phyloP scores from a whole-genome alignment of 2,888 invertebrate species.

The Eudemis profundana region DNA sequence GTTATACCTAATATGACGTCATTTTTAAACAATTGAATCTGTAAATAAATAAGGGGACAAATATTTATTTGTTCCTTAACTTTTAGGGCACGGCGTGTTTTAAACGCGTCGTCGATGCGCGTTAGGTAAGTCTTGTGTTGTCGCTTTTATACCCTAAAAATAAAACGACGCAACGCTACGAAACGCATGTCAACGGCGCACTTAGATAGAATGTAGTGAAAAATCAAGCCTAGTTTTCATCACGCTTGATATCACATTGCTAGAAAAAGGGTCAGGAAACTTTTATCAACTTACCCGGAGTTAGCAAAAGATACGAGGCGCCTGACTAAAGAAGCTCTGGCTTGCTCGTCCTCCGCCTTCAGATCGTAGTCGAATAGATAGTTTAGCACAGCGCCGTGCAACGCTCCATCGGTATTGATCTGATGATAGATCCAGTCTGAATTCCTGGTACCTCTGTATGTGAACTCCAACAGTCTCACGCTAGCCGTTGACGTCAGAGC shows the following conservation, averaged over 20 bases:
- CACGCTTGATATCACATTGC: background rate
- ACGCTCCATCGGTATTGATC: constrained; percentile 66
- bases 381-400: constrained; percentile 70
- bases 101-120: too few species aligned
- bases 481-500: constrained; percentile 59
- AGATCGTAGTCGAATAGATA: constrained; percentile 70
- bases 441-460: constrained; percentile 65
- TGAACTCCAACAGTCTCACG: constrained; percentile 69
- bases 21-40: too few species aligned
- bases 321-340: constrained; percentile 56
- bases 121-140: too few species aligned
- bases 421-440: constrained; percentile 66
- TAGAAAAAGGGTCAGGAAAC: constrained; percentile 9
- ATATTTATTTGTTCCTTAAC: too few species aligned
- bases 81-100: too few species aligned
- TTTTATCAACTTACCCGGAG: constrained; percentile 62
- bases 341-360: constrained; percentile 52
- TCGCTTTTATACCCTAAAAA: too few species aligned
- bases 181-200: too few species aligned
- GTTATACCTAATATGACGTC: too few species aligned
- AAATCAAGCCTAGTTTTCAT: constrained; percentile 11
- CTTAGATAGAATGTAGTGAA: background rate
- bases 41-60: too few species aligned
- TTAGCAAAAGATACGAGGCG: constrained; percentile 65
- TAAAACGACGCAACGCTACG: too few species aligned